Conservation (phyloP, 2,888 invertebrate species). For the Cantharis nigra region DNA sequence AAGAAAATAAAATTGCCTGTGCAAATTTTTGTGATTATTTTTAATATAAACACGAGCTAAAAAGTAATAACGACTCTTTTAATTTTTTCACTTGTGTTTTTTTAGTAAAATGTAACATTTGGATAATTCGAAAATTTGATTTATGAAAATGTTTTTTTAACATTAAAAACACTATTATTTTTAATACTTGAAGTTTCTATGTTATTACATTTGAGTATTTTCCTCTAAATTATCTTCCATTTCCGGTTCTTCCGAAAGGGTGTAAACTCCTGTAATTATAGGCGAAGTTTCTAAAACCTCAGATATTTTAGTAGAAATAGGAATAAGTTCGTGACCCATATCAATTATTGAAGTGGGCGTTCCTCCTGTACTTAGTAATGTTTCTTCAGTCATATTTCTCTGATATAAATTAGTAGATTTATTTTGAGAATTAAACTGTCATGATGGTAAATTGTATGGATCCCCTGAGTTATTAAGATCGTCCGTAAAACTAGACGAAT, state of each 20-base stretch:
- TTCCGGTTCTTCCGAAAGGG: constrained; percentile 62
- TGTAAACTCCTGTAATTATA: constrained; percentile 60
- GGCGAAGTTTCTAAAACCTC: constrained; percentile 54
- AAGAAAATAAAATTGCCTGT: neutral
- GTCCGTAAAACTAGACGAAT: constrained; percentile 64
- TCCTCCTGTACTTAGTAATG: constrained; percentile 58
- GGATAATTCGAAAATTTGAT: neutral
- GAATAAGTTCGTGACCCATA: constrained; percentile 49
- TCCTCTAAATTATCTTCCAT: constrained; percentile 58
- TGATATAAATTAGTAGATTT: constrained; percentile 64
- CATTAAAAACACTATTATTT: neutral
- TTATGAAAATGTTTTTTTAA: neutral
- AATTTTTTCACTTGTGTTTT: neutral
- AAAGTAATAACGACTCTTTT: neutral
- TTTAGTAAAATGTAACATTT: neutral
- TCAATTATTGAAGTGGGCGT: constrained; percentile 57
- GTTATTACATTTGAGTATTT: constrained; percentile 51
- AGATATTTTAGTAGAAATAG: constrained; percentile 47
- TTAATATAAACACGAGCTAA: neutral
- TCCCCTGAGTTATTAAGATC: constrained; percentile 64
- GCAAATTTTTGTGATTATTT: neutral
- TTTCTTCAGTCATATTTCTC: constrained; percentile 64
- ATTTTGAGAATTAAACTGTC: constrained; percentile 68
- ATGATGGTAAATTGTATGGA: constrained; percentile 72
- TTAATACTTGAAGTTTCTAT: neutral